Base-by-base conservation (phyloP, 30 jellyfish, hydroid and myxozoan genomes). In the Hydra vulgaris region DNA sequence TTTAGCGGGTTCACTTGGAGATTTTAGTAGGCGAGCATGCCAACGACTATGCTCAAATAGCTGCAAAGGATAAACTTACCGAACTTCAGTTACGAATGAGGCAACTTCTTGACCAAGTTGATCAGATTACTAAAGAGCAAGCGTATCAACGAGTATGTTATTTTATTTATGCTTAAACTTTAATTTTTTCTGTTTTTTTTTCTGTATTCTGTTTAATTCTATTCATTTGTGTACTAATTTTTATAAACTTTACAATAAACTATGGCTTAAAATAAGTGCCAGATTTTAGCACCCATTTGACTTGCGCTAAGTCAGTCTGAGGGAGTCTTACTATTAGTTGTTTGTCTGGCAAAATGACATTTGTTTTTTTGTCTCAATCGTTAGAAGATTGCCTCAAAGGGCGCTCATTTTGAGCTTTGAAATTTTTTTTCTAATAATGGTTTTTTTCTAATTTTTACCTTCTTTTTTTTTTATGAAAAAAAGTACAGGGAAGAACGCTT, bases 121-220 rank as follows among this genome's bases (percentile, higher is more conserved):
- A 92, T 71, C 98, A 92, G 77, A 92, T 92, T 17, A 92, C 96
- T 21, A 92, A 92, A 82, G 98, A 92, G 72, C 98, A 92, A 80
- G 94, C 96, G 15, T 87, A 86, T 73, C 98, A 92, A 87, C 78
- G 96, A 85, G 98, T 92, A 70, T 20, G 95, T 68, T 16, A 0
- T 23, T 21, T 54, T 1, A 19, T 0, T 7, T 0, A 12, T 7
- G 27, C 8, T 25, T 25, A 70, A 22, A 70, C 7, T 3, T 40
- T 3, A 40, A n/a, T n/a, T n/a, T n/a, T n/a, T n/a, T n/a, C 61
- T 40, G 61, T 3, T 40, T 69, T 15, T 69, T 21, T 20, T 5
- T 70, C 0, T 21, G 18, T 70, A 15, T 25, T 21, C 17, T 70
- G 12, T 15, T 22, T 7, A 70, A 70, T 7, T 12, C 4, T 69